Evolutionary conservation across 2,113 vertebrate species (phyloP), one percentile per base, ranked within the genome.

Genomic region (Rhinolophus sinicus): DNA sequence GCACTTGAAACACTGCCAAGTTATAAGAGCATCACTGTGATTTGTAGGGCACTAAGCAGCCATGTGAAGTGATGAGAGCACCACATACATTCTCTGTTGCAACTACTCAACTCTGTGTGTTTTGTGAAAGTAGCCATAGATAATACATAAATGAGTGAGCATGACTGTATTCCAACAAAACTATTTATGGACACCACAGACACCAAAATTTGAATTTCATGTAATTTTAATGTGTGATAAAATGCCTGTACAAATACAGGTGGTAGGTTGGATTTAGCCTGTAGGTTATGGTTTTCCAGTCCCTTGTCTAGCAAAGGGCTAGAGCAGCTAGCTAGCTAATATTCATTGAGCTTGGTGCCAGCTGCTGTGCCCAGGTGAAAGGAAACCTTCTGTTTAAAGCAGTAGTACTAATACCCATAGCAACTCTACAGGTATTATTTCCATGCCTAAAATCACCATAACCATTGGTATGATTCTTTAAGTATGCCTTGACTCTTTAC

Each of bases 321-420:
- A 54, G 85, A 73, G n/a, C 56, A 65, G 16, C 47, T 65, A 81
- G 24, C 38, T 65, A 81, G 40, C 52, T 85, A 85, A 44, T 47
- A 86, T 40, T 97, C 60, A 81, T 10, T 52, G 52, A 94, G 58
- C 58, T 84, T 69, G 76, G 50, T 93, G 54, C n/a, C 64, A 73
- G 70, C 24, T 76, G 72, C 77, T 26, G 11, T 84, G 50, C 40
- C 22, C 40, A 60, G 38, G 54, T 88, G 56, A 84, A 92, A 94
- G 40, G 35, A 92, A 94, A 86, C 76, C 30, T 93, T 56, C 30
- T 97, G 52, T 91, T 93, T 84, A 93, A 95, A 64, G 47, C 33
- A 91, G 50, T 15, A 93, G 44, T 35, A 75, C 15, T 78, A 93
- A 82, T 52, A 90, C 54, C 4, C 50, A 26, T 30, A 84, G 65